Evolutionary conservation across 2,113 vertebrate species (phyloP).

Genomic region (Brachypodius melanocephalos): DNA sequence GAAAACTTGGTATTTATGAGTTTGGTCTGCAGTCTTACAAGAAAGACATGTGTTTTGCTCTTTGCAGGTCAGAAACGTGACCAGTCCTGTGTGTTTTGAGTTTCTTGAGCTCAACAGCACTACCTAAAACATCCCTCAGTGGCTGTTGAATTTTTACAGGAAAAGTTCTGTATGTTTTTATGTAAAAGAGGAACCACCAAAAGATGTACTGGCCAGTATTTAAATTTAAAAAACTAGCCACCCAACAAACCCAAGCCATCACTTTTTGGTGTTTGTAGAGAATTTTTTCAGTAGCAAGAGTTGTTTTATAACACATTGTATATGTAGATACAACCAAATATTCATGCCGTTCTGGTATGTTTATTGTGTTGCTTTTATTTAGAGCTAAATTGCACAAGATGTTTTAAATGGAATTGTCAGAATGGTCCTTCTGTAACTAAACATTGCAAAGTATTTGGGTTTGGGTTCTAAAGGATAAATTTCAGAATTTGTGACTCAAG

Average conservation of each 20-base stretch:
- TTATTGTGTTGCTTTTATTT: background rate
- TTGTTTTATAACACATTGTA: background rate
- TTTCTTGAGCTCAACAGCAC: background rate
- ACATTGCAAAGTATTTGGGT: background rate
- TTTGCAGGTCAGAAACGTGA: background rate
- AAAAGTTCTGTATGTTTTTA: background rate
- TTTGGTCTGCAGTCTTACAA: background rate
- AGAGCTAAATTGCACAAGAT: background rate
- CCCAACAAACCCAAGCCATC: background rate
- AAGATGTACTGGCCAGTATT: background rate
- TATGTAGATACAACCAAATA: background rate
- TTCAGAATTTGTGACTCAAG: background rate
- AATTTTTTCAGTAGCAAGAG: background rate
- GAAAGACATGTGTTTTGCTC: background rate
- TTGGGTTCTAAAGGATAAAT: background rate
- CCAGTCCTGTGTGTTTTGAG: background rate
- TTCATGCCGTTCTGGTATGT: background rate
- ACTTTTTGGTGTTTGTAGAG: background rate
- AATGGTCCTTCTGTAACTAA: background rate
- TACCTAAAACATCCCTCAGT: background rate
- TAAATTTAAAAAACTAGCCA: background rate
- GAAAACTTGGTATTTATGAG: background rate
- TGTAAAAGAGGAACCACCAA: background rate
- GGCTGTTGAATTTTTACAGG: background rate
- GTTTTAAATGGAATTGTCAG: background rate